These are phyloP conservation scores for Anthoscopus minutus DNA, from an alignment of 2,113 vertebrate species.

Conservation along the genomic window DNA sequence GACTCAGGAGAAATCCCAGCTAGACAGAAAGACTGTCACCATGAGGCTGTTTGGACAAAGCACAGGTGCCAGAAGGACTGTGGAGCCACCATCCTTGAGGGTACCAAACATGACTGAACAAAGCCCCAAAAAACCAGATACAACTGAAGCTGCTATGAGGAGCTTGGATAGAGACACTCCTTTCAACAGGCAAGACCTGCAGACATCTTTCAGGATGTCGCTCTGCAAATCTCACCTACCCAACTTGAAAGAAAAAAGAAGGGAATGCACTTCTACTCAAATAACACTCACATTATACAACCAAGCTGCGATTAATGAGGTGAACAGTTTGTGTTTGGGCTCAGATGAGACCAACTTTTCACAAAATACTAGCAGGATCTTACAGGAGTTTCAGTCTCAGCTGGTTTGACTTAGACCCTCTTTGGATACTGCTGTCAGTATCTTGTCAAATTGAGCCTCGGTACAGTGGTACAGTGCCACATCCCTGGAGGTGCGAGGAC, in stretches of 20 bases:
- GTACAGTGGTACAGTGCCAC: neutral
- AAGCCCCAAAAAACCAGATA: neutral
- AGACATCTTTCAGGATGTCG: neutral
- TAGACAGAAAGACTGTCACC: neutral
- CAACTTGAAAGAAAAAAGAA: neutral
- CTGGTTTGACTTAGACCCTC: neutral
- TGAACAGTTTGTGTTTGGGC: neutral
- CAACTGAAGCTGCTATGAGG: neutral
- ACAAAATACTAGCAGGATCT: neutral
- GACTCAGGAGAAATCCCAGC: neutral
- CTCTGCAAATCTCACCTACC: neutral
- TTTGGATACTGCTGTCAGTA: neutral
- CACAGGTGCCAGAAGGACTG: neutral
- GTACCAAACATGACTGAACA: neutral
- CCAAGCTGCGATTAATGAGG: neutral
- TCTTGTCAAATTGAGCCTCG: no score
- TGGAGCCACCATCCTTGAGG: neutral
- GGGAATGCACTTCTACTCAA: neutral
- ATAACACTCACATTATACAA: neutral
- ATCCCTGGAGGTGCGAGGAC: fast-evolving
- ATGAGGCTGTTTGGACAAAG: neutral
- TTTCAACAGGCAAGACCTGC: neutral
- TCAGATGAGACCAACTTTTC: neutral
- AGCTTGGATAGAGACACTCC: neutral
- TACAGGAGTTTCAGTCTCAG: neutral